Percentiles rank a stretch among this genome's conserved stretches.
phyloP scores from a whole-genome alignment of 2,888 invertebrate genomes.

The Lithophane leautieri region DNA sequence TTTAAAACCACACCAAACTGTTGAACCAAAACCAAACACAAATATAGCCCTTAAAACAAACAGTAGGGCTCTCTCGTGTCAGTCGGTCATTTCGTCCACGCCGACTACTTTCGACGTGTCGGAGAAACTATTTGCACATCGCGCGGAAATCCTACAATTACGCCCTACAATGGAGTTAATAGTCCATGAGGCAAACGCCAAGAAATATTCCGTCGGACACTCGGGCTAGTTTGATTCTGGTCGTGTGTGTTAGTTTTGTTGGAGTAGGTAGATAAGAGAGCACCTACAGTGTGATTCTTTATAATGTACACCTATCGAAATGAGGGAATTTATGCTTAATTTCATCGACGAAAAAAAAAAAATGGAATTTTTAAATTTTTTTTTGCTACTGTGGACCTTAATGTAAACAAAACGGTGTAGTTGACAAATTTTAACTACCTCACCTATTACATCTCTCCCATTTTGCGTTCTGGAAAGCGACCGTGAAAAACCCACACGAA shows the following conservation, averaged over 20 bases:
- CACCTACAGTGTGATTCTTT: too few species aligned
- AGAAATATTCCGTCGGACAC: conserved; percentile 31
- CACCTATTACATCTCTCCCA: not conserved
- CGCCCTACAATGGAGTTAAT: conserved; percentile 69
- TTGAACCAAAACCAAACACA: not conserved
- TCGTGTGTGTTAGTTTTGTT: conserved; percentile 10
- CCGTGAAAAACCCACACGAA: conserved; percentile 11
- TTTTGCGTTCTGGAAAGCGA: conserved; percentile 13
- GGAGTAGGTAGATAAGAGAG: not conserved
- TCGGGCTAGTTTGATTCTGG: conserved; percentile 33
- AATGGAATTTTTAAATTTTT: too few species aligned
- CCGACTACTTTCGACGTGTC: conserved; percentile 50
- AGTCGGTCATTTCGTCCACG: conserved; percentile 50
- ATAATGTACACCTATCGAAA: too few species aligned
- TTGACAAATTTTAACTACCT: too few species aligned
- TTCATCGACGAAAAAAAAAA: too few species aligned
- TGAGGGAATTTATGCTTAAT: too few species aligned
- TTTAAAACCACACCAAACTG: not conserved
- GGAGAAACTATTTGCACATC: conserved; percentile 61
- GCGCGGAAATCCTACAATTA: conserved; percentile 79
- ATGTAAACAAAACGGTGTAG: too few species aligned
- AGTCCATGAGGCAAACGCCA: conserved; percentile 22
- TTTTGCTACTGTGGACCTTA: too few species aligned
- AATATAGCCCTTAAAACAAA: conserved; percentile 29
- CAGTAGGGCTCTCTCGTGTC: conserved; percentile 41